phyloP scores from a whole-genome alignment of 64 coral and sea anemone species.

The Pachyseris speciosa region DNA sequence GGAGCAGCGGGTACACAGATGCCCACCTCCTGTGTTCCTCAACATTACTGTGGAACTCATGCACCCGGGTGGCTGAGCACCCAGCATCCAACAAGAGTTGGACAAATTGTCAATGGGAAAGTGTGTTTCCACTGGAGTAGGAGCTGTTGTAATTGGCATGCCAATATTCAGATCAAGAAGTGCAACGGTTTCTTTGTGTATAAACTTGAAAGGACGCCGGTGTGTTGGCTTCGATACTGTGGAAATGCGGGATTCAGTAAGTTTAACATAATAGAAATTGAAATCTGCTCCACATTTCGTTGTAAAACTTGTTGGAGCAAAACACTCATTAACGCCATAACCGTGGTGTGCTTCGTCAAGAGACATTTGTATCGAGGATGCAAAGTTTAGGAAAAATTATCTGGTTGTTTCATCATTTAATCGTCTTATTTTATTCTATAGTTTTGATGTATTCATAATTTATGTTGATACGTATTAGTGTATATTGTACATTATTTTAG shows the following conservation, averaged over 20 bases:
- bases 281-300: no score
- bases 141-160: conserved; percentile 12
- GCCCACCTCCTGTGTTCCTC: conserved; percentile 46
- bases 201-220: conserved; percentile 1
- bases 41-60: conserved; percentile 32
- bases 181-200: conserved; percentile 15
- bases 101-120: background rate
- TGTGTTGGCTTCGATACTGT: conserved; percentile 22
- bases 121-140: conserved; percentile 23
- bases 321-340: no score
- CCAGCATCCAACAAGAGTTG: background rate
- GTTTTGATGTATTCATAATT: no score
- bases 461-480: no score
- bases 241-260: conserved; percentile 35
- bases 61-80: conserved; percentile 19
- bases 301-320: no score
- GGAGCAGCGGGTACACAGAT: conserved; percentile 40
- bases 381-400: no score
- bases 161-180: background rate
- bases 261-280: no score
- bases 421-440: no score
- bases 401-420: no score
- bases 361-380: no score
- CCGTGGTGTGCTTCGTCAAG: no score
- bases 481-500: no score